Evolutionary conservation across 2,888 invertebrate species (phyloP), one percentile per base, ranked within the genome.

Genomic region (Melinaea marsaeus): DNA sequence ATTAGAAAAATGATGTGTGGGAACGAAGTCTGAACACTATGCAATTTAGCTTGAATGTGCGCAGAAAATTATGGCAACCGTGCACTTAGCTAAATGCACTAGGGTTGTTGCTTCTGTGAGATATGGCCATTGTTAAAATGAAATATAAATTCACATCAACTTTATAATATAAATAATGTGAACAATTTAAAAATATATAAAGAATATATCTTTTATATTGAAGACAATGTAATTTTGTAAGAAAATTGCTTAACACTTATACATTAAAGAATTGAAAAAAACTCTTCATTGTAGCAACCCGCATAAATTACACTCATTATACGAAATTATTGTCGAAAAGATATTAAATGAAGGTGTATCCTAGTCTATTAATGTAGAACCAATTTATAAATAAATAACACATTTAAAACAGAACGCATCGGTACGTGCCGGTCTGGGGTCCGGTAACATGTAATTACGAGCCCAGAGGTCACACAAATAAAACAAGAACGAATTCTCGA

Each of bases 311-410:
- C 84, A 83, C 75, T 75, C 80, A 85, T 86, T 84, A 84, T 83
- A 83, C 80, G 79, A 85, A 88, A 85, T 84, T 82, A 77, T 79
- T 78, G 75, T 78, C 77, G 82, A 86, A 85, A 84, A 86, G 78
- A 86, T 86, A 90, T 88, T 88, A 90, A 90, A 90, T 88, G 89
- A 87, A 84, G 88, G 89, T 85, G 84, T 83, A 84, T 80, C 85
- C 81, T 75, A 72, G 77, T 84, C 86, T 90, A 89, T 90, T 90
- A 90, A 89, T 88, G 81, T 87, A 84, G 84, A 84, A 81, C 81
- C 84, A 77, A 87, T 88, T 88, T 81, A 86, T 83, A 86, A 88
- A 89, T 89, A 89, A 90, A 90, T 88, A 89, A 88, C 81, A 80
- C 81, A 86, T 86, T 87, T 85, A 88, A 83, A 86, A 78, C 79